Base-by-base conservation (phyloP, 2,113 vertebrate genomes). In the Bostrychus sinensis region DNA sequence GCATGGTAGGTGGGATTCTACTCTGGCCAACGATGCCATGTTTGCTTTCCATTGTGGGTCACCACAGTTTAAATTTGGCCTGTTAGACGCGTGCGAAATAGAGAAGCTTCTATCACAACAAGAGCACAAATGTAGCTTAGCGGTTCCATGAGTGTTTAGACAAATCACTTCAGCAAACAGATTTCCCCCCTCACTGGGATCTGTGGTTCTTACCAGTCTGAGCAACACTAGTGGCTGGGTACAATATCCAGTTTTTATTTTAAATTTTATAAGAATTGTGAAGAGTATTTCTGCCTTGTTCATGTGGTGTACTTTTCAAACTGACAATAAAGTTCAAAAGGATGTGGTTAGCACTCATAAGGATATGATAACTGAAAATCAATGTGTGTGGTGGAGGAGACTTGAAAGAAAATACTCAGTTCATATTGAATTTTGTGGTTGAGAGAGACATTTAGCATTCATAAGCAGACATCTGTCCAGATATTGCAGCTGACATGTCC, bases 21-120 rank as follows among this genome's bases (percentile, higher is more conserved):
- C 53, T 77, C 53, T 73, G 70, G 67, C 68, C 16, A 14, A 41
- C 66, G n/a, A 13, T 19, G 19, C 53, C 51, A 73, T 78, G 71
- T 85, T 87, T 87, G 71, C 76, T 82, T 78, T 80, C 63, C 81
- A 62, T 66, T 84, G 81, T 78, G 86, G 83, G 74, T 74, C 51
- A 67, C 86, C 81, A 65, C 60, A 43, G 70, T 81, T 86, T 84
- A 79, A 75, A 82, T 81, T 74, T 82, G 77, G 79, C 69, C 69
- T 68, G 69, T 62, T 70, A 32, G 63, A 59, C 59, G 58, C 19
- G 41, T 66, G 69, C 70, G 66, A 80, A 78, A 80, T 62, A 86
- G 71, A 69, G 55, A 32, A 8, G 56, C 81, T 76, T 80, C 76
- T 86, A 68, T 85, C 56, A 62, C 62, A 77, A 73, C 75, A 66